phyloP scores from a whole-genome alignment of 2,113 vertebrate species.

The Ochotona princeps region DNA sequence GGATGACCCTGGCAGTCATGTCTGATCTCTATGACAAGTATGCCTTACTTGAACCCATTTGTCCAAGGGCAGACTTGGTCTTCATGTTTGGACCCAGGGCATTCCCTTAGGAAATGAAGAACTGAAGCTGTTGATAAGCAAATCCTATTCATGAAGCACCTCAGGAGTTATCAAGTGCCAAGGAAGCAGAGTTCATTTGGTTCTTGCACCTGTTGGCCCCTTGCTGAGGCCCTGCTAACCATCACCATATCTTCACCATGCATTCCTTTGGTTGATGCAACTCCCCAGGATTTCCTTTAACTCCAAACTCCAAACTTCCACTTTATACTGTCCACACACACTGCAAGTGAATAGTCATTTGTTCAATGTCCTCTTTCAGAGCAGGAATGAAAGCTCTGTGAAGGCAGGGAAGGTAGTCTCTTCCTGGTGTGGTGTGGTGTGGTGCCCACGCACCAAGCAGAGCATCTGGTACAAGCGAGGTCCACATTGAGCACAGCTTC shows the following conservation, averaged over 20 bases:
- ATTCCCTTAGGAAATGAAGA: neutral
- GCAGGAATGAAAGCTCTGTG: neutral
- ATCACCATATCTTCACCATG: neutral
- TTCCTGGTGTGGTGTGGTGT: neutral
- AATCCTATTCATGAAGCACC: conserved; percentile 10
- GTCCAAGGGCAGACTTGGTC: neutral
- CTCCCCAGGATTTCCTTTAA: conserved; percentile 6
- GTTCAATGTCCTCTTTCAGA: neutral
- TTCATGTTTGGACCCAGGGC: neutral
- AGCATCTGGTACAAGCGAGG: neutral
- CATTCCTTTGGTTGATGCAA: conserved; percentile 34
- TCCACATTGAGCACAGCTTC: neutral
- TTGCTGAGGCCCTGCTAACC: neutral
- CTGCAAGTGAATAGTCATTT: neutral
- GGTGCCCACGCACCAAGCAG: neutral
- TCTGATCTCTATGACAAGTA: neutral
- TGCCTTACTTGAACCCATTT: neutral
- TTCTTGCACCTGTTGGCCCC: neutral
- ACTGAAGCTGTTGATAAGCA: neutral
- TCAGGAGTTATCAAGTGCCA: neutral
- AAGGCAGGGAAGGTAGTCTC: neutral
- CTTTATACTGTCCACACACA: neutral
- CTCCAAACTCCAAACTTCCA: neutral
- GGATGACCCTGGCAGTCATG: neutral
- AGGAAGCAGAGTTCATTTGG: conserved; percentile 21